These are phyloP conservation scores for Lemur catta DNA, from an alignment of 2,797 vertebrate genomes.

Conservation along the genomic window DNA sequence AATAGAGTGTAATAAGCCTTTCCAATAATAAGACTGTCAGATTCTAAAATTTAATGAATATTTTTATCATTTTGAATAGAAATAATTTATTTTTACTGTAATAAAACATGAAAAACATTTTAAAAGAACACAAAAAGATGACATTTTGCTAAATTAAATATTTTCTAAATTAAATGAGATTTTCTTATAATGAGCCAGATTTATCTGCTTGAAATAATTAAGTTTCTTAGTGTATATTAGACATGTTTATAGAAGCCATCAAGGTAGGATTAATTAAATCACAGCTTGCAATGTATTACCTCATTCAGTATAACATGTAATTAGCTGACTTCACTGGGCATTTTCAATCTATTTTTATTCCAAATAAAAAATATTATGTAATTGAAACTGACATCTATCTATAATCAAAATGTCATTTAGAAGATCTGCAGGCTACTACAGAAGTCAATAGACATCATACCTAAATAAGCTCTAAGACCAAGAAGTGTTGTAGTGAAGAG, in stretches of 20 bases:
- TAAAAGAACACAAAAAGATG: background rate
- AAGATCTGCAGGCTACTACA: background rate
- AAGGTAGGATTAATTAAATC: conserved; percentile 47
- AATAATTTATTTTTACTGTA: background rate
- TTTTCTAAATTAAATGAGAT: background rate
- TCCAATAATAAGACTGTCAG: background rate
- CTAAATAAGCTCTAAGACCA: background rate
- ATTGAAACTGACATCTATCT: conserved; percentile 31
- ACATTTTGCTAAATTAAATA: background rate
- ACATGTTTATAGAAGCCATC: background rate
- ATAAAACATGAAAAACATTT: background rate
- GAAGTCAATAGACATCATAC: background rate
- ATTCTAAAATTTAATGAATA: background rate
- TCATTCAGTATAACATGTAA: conserved; percentile 36
- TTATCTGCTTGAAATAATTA: conserved; percentile 43
- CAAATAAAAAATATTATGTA: background rate
- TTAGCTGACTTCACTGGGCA: conserved; percentile 42
- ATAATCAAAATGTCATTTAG: conserved; percentile 23
- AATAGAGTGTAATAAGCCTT: background rate
- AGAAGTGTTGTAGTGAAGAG: background rate
- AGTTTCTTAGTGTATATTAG: background rate
- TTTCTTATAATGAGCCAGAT: background rate
- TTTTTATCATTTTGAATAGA: conserved; percentile 13
- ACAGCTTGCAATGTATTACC: conserved; percentile 35
- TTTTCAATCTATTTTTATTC: conserved; percentile 13